These are phyloP conservation scores for Caenorhabditis zanzibari DNA, from an alignment of 2,888 invertebrate species.

Conservation along the genomic window DNA sequence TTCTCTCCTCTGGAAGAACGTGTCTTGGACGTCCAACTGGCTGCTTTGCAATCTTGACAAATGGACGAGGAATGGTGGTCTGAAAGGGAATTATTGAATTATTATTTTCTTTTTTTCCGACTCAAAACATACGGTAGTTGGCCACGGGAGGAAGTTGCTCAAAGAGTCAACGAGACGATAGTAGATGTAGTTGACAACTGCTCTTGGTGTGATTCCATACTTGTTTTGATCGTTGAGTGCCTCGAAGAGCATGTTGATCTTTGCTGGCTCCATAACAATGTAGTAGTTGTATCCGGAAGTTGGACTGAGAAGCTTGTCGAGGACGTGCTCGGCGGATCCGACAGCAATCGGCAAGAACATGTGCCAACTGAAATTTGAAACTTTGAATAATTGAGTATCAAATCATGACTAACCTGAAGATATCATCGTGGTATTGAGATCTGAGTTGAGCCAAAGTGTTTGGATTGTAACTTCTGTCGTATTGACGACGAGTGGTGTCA, in stretches of 20 bases:
- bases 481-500: constrained; percentile 76
- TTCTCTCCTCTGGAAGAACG: constrained; percentile 33
- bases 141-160: constrained; percentile 67
- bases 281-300: constrained; percentile 52
- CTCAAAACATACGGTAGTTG: constrained; percentile 26
- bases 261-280: constrained; percentile 68
- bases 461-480: constrained; percentile 75
- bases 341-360: constrained; percentile 66
- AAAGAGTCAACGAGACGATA: constrained; percentile 70
- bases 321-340: constrained; percentile 51
- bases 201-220: constrained; percentile 65
- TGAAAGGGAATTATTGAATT: too few species aligned
- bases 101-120: too few species aligned
- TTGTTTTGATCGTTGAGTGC: constrained; percentile 30
- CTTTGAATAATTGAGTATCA: not conserved
- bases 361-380: constrained; percentile 59
- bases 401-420: constrained; percentile 9
- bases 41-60: constrained; percentile 33
- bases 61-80: constrained; percentile 26
- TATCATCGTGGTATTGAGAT: constrained; percentile 23
- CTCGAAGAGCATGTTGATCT: constrained; percentile 49
- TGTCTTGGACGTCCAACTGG: constrained; percentile 60
- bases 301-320: constrained; percentile 37
- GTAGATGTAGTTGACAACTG: constrained; percentile 73
- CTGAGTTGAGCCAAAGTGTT: constrained; percentile 63